phyloP scores from a whole-genome alignment of 2,113 vertebrate species.

The Echinops telfairi region DNA sequence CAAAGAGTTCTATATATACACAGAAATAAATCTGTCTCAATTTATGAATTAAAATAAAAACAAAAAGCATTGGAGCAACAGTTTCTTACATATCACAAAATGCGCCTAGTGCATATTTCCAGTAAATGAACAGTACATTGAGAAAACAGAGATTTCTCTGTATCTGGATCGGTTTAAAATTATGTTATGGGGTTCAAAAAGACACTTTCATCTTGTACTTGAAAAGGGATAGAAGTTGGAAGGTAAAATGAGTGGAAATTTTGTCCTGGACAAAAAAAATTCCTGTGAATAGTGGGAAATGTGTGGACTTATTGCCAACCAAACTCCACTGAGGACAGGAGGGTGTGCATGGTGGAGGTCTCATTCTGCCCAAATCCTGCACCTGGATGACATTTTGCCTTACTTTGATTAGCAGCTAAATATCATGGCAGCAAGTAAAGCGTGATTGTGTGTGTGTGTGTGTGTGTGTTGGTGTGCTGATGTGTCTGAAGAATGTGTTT shows the following conservation, averaged over 20 bases:
- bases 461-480: background rate
- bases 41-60: conserved; percentile 41
- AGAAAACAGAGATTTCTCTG: background rate
- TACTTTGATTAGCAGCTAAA: background rate
- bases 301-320: background rate
- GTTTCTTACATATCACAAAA: background rate
- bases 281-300: background rate
- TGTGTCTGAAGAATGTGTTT: background rate
- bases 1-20: background rate
- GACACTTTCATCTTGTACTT: background rate
- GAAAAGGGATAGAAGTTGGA: background rate
- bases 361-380: conserved; percentile 16
- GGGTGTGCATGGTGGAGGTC: background rate
- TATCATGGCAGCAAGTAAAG: background rate
- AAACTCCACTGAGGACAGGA: background rate
- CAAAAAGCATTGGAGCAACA: background rate
- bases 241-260: background rate
- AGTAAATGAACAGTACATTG: background rate
- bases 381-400: background rate
- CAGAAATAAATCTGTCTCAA: background rate
- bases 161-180: background rate
- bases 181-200: background rate
- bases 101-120: background rate
- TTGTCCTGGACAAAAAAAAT: background rate
- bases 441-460: background rate